These are phyloP conservation scores for Dryadula phaetusa DNA, from an alignment of 2,888 invertebrate genomes.

Conservation along the genomic window DNA sequence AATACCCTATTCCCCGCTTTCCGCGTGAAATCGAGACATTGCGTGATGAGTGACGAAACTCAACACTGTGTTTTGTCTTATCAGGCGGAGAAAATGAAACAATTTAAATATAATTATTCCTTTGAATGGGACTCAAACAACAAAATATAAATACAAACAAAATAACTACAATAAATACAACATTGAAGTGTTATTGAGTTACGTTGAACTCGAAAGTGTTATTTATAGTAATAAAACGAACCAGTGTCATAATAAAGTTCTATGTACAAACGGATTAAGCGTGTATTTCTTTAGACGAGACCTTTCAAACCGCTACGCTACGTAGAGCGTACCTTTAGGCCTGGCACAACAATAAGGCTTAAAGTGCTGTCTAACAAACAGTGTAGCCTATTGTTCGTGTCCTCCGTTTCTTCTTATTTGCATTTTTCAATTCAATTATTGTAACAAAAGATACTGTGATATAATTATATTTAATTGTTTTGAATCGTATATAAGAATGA, in stretches of 20 bases:
- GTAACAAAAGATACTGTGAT: conserved; percentile 11
- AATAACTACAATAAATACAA: too few relatives aligned
- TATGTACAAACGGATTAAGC: conserved; percentile 25
- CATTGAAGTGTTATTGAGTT: too few relatives aligned
- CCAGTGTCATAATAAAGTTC: conserved; percentile 15
- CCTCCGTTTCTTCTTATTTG: conserved; percentile 20
- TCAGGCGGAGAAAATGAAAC: too few relatives aligned
- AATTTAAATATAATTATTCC: too few relatives aligned
- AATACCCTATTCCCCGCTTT: too few relatives aligned
- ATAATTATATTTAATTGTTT: not conserved
- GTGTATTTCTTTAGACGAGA: conserved; percentile 11
- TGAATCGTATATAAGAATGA: not conserved
- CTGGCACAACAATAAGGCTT: conserved; percentile 35
- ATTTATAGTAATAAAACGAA: conserved; percentile 2
- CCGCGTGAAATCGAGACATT: too few relatives aligned
- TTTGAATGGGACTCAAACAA: too few relatives aligned
- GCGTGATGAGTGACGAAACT: too few relatives aligned
- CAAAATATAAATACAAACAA: too few relatives aligned
- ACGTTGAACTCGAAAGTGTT: not conserved
- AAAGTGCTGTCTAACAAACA: conserved; percentile 39
- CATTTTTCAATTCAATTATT: conserved; percentile 22
- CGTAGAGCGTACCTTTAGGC: conserved; percentile 30
- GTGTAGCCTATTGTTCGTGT: conserved; percentile 37
- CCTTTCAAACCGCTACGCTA: conserved; percentile 7
- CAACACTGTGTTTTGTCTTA: too few relatives aligned